Base-by-base conservation (phyloP, 1,140 invertebrate species). In the Penaeus chinensis region DNA sequence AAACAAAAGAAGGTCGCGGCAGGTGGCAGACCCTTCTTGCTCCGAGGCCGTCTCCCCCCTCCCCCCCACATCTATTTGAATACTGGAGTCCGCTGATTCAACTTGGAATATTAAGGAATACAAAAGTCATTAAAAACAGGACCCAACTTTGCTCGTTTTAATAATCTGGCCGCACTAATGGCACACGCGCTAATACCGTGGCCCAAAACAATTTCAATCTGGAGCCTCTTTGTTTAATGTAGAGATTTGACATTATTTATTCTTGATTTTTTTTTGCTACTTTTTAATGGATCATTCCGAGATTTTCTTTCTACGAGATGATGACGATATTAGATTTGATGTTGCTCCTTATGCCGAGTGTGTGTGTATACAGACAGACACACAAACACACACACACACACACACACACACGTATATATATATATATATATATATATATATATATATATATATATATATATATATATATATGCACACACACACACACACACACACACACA, bases 81-180 rank as follows among this genome's bases (percentile, higher is more conserved):
- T 87, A 87, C 85, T 82, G 78, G 69, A 78, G 85, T 87, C 85
- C 66, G 66, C 85, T 82, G 85, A 83, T 87, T 87, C 85, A 87
- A 87, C 85, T 83, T 83, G 80, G 85, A 87, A 87, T 87, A 87
- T 87, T 87, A 87, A 87, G 71, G 80, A 87, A 87, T 87, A 87
- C 85, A 87, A 82, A 87, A 87, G 85, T 87, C 85, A 87, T 87
- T 87, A 87, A 87, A 87, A 87, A 87, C 85, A 87, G 85, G 85
- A 87, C 84, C 78, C 85, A 87, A 87, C 85, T 87, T 87, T 87
- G 85, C 85, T 87, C 85, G 85, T 87, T 87, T 86, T 87, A 87
- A 87, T 87, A 87, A 87, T 87, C 85, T 87, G 78, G 85, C 78
- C 85, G 32, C 79, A 81, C 85, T 87, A 87, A 87, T 87, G 85